A percentile compares a stretch with the other conserved stretches of the same genome.
These are phyloP conservation scores for Cyaniris semiargus DNA, from an alignment of 2,888 invertebrate species.

Conservation along the genomic window DNA sequence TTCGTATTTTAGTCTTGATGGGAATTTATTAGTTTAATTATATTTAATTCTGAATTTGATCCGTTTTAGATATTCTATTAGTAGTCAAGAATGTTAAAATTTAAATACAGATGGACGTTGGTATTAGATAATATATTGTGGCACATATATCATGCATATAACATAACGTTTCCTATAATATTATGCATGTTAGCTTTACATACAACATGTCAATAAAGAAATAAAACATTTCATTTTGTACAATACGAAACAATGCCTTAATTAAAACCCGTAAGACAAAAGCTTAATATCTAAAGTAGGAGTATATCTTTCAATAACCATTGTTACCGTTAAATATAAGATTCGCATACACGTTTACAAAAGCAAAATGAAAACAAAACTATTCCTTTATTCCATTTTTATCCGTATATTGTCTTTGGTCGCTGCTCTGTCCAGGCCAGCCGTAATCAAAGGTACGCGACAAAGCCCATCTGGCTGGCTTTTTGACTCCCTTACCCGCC, in stretches of 20 bases:
- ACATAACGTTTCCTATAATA: not conserved
- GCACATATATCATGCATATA: too few relatives aligned
- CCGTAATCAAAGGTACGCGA: slow-evolving; percentile 75
- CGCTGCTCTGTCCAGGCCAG: slow-evolving; percentile 48
- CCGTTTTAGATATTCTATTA: not conserved
- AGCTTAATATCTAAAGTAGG: slow-evolving; percentile 30
- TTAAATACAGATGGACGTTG: not conserved
- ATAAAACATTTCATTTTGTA: not conserved
- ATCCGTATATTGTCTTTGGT: slow-evolving; percentile 51
- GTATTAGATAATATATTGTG: too few relatives aligned
- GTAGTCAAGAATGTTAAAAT: not conserved
- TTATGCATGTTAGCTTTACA: not conserved
- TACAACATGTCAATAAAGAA: not conserved
- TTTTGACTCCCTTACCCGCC: slow-evolving; percentile 66
- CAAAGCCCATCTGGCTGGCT: slow-evolving; percentile 67
- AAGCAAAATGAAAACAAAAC: slow-evolving; percentile 48
- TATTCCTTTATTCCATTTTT: slow-evolving; percentile 52
- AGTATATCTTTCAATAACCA: slow-evolving; percentile 36
- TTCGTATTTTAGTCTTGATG: slow-evolving; percentile 19
- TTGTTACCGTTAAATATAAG: slow-evolving; percentile 43
- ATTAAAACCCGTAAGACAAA: slow-evolving; percentile 30
- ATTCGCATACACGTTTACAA: slow-evolving; percentile 43
- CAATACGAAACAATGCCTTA: slow-evolving; percentile 15
- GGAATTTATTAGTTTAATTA: not conserved
- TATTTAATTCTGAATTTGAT: not conserved